Evolutionary conservation across 1,140 invertebrate species (phyloP).

Genomic region (Helicorthomorpha holstii): DNA sequence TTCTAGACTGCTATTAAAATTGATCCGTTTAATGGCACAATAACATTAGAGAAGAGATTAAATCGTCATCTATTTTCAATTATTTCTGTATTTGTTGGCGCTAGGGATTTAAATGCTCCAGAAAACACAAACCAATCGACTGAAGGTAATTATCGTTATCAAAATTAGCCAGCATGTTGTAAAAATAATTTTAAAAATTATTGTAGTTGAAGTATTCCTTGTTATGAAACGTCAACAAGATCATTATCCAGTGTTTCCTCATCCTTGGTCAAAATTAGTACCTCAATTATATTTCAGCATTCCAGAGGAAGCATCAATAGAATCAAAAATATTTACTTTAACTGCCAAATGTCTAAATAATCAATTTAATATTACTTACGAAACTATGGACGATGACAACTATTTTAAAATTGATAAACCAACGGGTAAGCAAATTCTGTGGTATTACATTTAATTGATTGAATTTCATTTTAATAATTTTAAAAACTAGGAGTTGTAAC

Average conservation of each 20-base stretch:
- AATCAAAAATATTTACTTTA: background rate
- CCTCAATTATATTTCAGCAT: background rate
- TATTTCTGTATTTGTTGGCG: too few relatives aligned
- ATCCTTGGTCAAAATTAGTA: background rate
- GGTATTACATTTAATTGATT: background rate
- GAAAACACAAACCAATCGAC: too few relatives aligned
- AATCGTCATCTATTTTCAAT: too few relatives aligned
- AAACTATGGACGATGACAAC: background rate
- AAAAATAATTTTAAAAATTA: background rate
- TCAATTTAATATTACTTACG: background rate
- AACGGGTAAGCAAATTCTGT: background rate
- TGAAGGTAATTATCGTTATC: too few relatives aligned
- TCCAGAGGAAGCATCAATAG: background rate
- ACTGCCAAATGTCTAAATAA: background rate
- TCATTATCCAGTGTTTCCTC: background rate
- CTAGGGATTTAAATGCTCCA: too few relatives aligned
- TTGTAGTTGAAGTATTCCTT: background rate
- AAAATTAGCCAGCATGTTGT: background rate
- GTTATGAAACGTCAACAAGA: too few relatives aligned
- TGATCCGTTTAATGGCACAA: too few relatives aligned
- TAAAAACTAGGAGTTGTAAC: background rate
- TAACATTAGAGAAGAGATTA: too few relatives aligned
- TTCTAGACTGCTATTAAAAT: too few relatives aligned
- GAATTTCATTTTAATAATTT: background rate
- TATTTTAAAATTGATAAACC: background rate